Conservation (phyloP, 2,113 vertebrate species). For the Tachuris rubrigastra region DNA sequence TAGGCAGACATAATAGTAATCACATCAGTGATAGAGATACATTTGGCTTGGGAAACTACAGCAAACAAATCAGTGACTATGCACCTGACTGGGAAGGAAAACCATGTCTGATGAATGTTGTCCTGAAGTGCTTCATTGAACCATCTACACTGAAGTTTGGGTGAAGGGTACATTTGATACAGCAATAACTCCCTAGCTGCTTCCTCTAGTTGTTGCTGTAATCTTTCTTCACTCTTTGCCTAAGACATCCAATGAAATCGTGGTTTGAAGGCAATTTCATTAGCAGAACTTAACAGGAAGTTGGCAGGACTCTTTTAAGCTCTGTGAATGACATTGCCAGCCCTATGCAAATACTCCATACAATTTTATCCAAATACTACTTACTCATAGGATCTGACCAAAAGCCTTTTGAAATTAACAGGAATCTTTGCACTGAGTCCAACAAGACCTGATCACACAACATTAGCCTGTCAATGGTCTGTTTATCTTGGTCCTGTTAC, state of each 20-base stretch:
- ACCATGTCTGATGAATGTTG: neutral
- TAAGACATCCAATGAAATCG: neutral
- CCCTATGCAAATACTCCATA: neutral
- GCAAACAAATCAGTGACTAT: neutral
- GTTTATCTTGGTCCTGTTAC: neutral
- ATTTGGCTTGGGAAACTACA: neutral
- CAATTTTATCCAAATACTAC: neutral
- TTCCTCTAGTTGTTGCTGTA: neutral
- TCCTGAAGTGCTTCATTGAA: neutral
- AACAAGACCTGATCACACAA: neutral
- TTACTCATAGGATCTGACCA: neutral
- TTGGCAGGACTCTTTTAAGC: neutral
- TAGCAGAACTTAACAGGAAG: neutral
- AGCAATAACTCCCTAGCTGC: neutral
- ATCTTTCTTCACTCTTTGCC: neutral
- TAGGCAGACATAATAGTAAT: neutral
- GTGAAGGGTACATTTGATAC: neutral
- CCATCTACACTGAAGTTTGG: neutral
- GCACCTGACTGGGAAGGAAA: neutral
- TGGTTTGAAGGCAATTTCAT: neutral
- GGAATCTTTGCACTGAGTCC: neutral
- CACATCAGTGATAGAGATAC: neutral
- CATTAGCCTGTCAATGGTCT: neutral
- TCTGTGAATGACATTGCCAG: neutral
- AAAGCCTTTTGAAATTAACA: neutral